Conservation (phyloP, 1,140 invertebrate species). For the Ylistrum balloti region DNA sequence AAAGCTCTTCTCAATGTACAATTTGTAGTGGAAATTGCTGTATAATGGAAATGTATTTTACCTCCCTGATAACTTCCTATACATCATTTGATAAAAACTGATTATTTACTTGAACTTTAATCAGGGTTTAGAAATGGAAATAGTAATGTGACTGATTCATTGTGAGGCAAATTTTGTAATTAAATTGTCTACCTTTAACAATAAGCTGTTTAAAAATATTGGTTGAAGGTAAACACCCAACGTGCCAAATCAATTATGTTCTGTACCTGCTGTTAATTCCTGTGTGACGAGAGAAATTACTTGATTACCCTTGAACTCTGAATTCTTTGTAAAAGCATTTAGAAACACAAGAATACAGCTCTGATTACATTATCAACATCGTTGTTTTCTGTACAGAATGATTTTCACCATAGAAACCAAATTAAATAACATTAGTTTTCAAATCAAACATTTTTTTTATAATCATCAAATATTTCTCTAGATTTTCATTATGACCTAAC, state of each 20-base stretch:
- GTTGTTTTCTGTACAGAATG: too few relatives aligned
- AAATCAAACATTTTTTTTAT: too few relatives aligned
- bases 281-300: background rate
- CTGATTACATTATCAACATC: too few relatives aligned
- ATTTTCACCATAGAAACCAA: too few relatives aligned
- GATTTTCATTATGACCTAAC: background rate
- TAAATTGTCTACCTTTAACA: background rate
- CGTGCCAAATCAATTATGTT: background rate
- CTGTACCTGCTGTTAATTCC: background rate
- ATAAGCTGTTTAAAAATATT: background rate
- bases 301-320: background rate
- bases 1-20: too few relatives aligned
- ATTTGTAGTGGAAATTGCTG: background rate
- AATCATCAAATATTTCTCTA: too few relatives aligned
- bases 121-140: background rate
- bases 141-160: background rate
- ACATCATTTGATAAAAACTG: background rate
- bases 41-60: background rate
- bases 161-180: background rate
- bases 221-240: background rate
- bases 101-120: constrained; percentile 26
- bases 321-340: background rate
- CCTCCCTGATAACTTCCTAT: background rate
- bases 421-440: too few relatives aligned
- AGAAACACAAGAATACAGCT: too few relatives aligned